Base-by-base conservation (phyloP, 2,888 invertebrate genomes). In the Acleris literana region DNA sequence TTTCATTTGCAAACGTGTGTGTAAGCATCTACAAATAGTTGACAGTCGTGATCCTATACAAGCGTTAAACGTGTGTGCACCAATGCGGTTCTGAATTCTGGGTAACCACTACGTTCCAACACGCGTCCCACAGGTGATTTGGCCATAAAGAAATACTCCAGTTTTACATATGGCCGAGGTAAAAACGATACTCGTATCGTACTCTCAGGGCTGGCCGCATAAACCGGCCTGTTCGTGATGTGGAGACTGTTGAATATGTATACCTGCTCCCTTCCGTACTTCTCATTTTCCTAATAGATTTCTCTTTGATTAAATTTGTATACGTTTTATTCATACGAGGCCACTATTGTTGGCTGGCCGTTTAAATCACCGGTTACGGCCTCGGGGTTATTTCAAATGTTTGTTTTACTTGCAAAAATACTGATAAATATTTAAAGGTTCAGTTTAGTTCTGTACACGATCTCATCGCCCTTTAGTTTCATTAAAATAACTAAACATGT, bases 231-330 rank as follows among this genome's bases (percentile, higher is more conserved):
- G 88, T 86, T 92, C 92, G 92, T 92, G 92, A 92, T 92, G 91
- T 92, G 92, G 89, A 89, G 78, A 88, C 90, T 89, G 92, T 92
- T 92, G 92, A 92, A 92, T 92, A 92, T 92, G 92, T 92, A 92
- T 92, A 91, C 88, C 86, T 90, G 87, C 88, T 89, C 92, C 92
- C 92, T 92, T 90, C 92, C 92, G 88, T 90, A 90, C 87, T 92
- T 90, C 92, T 92, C 92, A 92, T 92, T 92, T 92, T 92, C 91
- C 92, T 92, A 92, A 92, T 92, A 92, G 92, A 92, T 92, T 92
- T 90, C 88, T 88, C 90, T 92, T 90, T 92, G 92, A 92, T 92
- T 92, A 92, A 92, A 92, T 92, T 92, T 92, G 92, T 92, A 89
- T 90, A 88, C 88, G 87, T 90, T 92, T 91, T 91, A 92, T 91